These are phyloP conservation scores for Phthorimaea operculella DNA, from an alignment of 1,140 invertebrate genomes.

Conservation along the genomic window DNA sequence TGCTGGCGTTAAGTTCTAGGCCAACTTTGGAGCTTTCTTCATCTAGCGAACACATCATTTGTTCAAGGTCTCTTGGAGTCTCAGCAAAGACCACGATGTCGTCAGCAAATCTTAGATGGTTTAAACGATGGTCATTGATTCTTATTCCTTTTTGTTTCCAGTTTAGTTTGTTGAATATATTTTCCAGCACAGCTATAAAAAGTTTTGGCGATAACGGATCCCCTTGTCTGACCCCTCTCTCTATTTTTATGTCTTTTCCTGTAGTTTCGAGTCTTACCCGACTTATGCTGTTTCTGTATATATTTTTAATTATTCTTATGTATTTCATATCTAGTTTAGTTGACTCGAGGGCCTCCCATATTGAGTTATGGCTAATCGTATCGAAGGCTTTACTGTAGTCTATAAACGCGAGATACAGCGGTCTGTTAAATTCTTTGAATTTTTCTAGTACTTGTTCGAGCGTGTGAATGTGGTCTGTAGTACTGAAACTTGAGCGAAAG, in stretches of 20 bases:
- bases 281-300: not conserved
- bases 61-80: not conserved
- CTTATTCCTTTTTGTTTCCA: not conserved
- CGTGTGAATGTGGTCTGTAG: not conserved
- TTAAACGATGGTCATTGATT: not conserved
- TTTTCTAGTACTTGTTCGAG: slow-evolving; percentile 6
- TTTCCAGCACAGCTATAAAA: not conserved
- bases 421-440: slow-evolving; percentile 3
- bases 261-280: not conserved
- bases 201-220: slow-evolving; percentile 5
- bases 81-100: not conserved
- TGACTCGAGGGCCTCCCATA: slow-evolving; percentile 4
- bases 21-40: not conserved
- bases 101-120: not conserved
- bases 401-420: slow-evolving; percentile 6
- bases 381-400: not conserved
- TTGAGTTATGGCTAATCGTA: not conserved
- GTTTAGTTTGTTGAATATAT: not conserved
- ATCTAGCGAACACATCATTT: not conserved
- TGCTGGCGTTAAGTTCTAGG: not conserved
- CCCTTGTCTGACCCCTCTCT: slow-evolving; percentile 6
- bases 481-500: slow-evolving; percentile 2
- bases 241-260: slow-evolving; percentile 1
- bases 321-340: not conserved
- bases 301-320: slow-evolving; percentile 1